Conservation (phyloP, 2,888 invertebrate species). For the Drosophila cyrtoloma region DNA sequence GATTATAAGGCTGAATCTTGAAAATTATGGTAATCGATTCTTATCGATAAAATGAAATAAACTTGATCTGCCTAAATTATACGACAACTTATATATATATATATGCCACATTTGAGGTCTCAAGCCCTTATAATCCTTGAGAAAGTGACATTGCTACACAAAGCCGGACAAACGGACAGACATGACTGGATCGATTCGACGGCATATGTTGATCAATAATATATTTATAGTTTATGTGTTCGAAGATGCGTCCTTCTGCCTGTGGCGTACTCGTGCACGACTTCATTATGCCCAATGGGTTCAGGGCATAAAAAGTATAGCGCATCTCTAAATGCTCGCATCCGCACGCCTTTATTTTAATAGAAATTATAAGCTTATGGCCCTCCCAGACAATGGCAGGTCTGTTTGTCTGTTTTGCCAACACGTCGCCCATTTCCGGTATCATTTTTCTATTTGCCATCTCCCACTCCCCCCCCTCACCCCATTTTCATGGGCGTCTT, state of each 20-base stretch:
- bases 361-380: conserved; percentile 75
- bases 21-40: not conserved
- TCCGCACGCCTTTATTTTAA: conserved; percentile 67
- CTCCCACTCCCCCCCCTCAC: not conserved
- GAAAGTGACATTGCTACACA: not conserved
- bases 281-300: not conserved
- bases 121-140: not conserved
- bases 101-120: not conserved
- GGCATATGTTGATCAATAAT: not conserved
- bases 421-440: conserved; percentile 66
- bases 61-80: not conserved
- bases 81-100: not conserved
- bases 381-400: conserved; percentile 32
- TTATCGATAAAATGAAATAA: not conserved
- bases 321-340: conserved; percentile 41
- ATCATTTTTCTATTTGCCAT: conserved; percentile 6
- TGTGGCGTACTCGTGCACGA: not conserved
- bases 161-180: not conserved
- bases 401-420: conserved; percentile 68
- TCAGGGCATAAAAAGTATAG: conserved; percentile 4
- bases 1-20: not conserved
- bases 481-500: conserved; percentile 40
- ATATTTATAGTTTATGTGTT: not conserved
- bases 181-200: not conserved
- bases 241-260: not conserved